Evolutionary conservation across 2,888 invertebrate genomes (phyloP).

Genomic region (Coecobrya sp.): DNA sequence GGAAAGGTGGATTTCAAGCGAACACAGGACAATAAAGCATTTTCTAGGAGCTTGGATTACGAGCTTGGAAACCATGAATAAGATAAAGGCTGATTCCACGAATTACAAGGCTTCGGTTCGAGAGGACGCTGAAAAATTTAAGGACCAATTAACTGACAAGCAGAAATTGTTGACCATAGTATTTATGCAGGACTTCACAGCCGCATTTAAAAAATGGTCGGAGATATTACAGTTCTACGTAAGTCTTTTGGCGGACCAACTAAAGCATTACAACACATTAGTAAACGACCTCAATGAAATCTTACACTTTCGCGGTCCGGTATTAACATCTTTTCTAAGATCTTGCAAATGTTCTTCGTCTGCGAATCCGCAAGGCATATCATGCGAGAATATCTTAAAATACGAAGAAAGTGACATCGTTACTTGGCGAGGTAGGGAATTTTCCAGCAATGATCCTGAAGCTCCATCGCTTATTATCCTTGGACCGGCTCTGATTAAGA

Average conservation of each 20-base stretch:
- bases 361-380: neutral
- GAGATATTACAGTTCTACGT: neutral
- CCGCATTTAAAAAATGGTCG: conserved; percentile 1
- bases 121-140: neutral
- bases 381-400: neutral
- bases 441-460: neutral
- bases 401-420: neutral
- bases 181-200: conserved; percentile 3
- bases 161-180: neutral
- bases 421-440: neutral
- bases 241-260: neutral
- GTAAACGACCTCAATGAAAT: neutral
- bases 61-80: neutral
- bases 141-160: neutral
- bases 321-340: neutral
- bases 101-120: neutral
- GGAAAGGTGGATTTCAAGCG: conserved; percentile 20
- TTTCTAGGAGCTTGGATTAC: conserved; percentile 14
- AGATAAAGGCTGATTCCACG: neutral
- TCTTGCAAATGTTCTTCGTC: neutral
- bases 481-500: neutral
- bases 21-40: conserved; percentile 8
- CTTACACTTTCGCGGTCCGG: neutral
- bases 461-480: neutral
- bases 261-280: neutral